A percentile compares a stretch with the other conserved stretches of the same genome.
phyloP scores from a whole-genome alignment of 1,140 invertebrate genomes.

The Latrodectus geometricus region DNA sequence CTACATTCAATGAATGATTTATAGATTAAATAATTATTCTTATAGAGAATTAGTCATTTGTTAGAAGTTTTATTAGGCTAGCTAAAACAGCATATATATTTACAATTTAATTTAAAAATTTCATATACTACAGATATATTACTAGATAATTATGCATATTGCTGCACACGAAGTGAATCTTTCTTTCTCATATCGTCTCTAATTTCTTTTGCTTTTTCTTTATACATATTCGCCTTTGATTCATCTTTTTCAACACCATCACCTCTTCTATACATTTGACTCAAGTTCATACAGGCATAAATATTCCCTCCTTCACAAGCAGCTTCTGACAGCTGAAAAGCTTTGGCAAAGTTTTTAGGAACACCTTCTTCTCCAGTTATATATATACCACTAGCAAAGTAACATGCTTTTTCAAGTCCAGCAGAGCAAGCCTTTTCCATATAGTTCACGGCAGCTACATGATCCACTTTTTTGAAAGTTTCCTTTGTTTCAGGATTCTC shows the following conservation, averaged over 20 bases:
- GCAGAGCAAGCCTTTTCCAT: conserved; percentile 79
- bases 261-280: conserved; percentile 80
- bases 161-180: conserved; percentile 28
- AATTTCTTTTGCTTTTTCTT: conserved; percentile 77
- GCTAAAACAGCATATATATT: background rate
- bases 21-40: background rate
- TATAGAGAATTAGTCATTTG: background rate
- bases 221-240: conserved; percentile 79
- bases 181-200: conserved; percentile 75
- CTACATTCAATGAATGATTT: no score
- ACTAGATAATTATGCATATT: conserved; percentile 10
- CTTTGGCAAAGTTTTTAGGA: conserved; percentile 79
- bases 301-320: conserved; percentile 85
- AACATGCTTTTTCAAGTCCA: conserved; percentile 80
- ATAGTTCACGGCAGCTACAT: conserved; percentile 73
- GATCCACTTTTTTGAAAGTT: conserved; percentile 64
- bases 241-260: conserved; percentile 78
- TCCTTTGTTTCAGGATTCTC: conserved; percentile 64
- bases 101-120: background rate
- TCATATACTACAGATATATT: background rate
- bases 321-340: conserved; percentile 79
- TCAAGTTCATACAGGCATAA: conserved; percentile 87
- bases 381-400: conserved; percentile 82
- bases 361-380: conserved; percentile 77
- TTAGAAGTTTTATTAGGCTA: background rate